Base-by-base conservation (phyloP, 2,797 vertebrate genomes). In the Poeciliopsis turneri region DNA sequence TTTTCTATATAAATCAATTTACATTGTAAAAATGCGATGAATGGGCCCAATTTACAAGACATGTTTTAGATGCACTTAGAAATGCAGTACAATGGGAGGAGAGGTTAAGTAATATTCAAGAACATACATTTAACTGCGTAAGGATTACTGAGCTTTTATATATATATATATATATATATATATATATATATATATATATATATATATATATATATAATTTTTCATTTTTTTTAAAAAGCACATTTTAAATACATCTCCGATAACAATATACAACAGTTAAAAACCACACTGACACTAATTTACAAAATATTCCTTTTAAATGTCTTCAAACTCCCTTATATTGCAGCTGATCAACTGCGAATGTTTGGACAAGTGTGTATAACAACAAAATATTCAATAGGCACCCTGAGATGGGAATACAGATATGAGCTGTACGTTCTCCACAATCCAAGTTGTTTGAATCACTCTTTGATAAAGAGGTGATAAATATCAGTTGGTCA, bases 361-460 rank as follows among this genome's bases (percentile, higher is more conserved):
- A 78, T 80, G 61, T 81, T 80, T 25, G 12, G 83, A 92, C 87
- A 78, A 89, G 69, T 71, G 72, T 81, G 49, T 51, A 84, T 89
- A 78, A 84, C 78, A 66, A 86, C 78, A 83, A 86, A 81, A 90
- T 86, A 89, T 89, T 86, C 43, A 55, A 77, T 84, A 91, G 89
- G 86, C 92, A 93, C 93, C 94, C 93, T 94, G 93, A 95, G 93
- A 93, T 93, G 90, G 86, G 82, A 91, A 90, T 88, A 92, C 82
- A 88, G 86, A 92, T 90, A 88, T 87, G 82, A 89, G 81, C 80
- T 86, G 76, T 83, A 86, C 76, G 64, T 84, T 86, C 66, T 80
- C 75, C 78, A 85, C 77, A 84, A 82, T 90, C 80, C 36, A 80
- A 61, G 77, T 76, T 74, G 77, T 80, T 75, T 10, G 1, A 83